Evolutionary conservation across 2,797 vertebrate genomes (phyloP).

Genomic region (Chaenodraco wilsoni): DNA sequence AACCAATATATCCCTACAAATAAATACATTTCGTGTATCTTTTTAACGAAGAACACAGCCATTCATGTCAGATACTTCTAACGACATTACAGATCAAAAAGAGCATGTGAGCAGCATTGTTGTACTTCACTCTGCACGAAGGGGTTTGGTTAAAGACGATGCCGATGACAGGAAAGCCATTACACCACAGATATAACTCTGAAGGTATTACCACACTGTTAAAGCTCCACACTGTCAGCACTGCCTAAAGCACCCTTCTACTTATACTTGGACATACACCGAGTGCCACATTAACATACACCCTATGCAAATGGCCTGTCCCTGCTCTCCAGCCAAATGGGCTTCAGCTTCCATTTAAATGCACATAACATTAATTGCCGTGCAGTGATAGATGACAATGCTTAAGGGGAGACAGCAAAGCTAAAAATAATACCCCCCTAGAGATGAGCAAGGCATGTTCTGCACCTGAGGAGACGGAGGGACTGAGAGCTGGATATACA

Average conservation of each 20-base stretch:
- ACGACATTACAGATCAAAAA: constrained; percentile 7
- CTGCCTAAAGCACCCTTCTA: not conserved
- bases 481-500: constrained; percentile 52
- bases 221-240: constrained; percentile 23
- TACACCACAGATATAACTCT: constrained; percentile 9
- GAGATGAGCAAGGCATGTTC: constrained; percentile 59
- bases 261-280: constrained; percentile 15
- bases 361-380: constrained; percentile 51
- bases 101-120: not conserved
- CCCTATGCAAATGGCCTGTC: constrained; percentile 42
- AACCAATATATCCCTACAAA: no score
- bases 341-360: constrained; percentile 55
- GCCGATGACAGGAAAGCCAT: constrained; percentile 17
- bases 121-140: not conserved
- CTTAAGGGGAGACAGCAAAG: constrained; percentile 37
- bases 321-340: constrained; percentile 41
- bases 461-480: constrained; percentile 52
- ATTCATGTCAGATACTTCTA: not conserved
- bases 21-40: not conserved
- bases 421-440: constrained; percentile 55
- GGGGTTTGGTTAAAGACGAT: constrained; percentile 16
- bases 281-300: constrained; percentile 16
- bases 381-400: constrained; percentile 44
- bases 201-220: constrained; percentile 22
- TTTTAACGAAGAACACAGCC: constrained; percentile 9